phyloP scores from a whole-genome alignment of 2,113 vertebrate species.

The Tympanuchus pallidicinctus region DNA sequence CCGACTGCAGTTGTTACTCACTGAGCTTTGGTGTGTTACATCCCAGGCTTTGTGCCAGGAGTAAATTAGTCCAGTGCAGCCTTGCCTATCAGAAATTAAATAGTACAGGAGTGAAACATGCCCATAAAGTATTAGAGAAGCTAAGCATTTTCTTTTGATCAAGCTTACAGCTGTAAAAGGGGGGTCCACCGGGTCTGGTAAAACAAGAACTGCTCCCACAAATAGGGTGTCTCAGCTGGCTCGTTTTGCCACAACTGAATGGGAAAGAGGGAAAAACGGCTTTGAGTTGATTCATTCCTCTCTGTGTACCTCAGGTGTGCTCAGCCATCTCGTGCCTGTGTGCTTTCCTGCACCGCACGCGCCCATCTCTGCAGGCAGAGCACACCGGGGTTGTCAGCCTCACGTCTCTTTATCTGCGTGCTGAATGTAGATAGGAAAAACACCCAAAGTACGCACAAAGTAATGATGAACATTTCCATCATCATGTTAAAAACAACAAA shows the following conservation, averaged over 20 bases:
- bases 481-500: too few species aligned
- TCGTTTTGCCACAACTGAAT: neutral
- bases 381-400: accelerated
- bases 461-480: neutral
- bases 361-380: neutral
- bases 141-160: slow-evolving; percentile 52
- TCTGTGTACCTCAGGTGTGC: neutral
- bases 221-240: neutral
- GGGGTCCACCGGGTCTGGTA: neutral
- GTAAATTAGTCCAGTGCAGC: slow-evolving; percentile 63
- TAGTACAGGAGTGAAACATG: slow-evolving; percentile 19
- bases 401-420: neutral
- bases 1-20: neutral
- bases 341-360: accelerated
- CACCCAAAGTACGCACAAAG: accelerated
- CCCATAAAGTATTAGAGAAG: slow-evolving; percentile 31
- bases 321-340: neutral
- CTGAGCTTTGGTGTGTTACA: neutral
- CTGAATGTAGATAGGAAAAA: neutral
- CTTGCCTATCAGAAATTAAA: slow-evolving; percentile 59
- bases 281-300: neutral
- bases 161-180: neutral
- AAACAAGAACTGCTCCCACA: neutral
- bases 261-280: accelerated
- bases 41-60: slow-evolving; percentile 41